Conservation (phyloP, 2,888 invertebrate genomes). For the Invenusta paracnida region DNA sequence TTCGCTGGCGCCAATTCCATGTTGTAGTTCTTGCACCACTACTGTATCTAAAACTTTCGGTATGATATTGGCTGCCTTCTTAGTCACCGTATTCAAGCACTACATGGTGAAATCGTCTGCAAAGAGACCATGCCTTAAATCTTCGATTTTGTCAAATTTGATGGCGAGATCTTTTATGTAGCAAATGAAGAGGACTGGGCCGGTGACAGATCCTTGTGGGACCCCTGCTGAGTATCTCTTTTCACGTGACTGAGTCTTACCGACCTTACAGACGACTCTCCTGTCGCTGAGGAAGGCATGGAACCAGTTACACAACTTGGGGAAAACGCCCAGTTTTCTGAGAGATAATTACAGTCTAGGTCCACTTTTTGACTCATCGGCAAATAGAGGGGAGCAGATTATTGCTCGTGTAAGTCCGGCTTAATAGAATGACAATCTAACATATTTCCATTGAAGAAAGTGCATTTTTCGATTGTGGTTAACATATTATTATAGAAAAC, state of each 20-base stretch:
- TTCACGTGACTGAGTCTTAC: neutral
- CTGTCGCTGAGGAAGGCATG: neutral
- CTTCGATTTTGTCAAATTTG: neutral
- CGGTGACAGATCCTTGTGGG: conserved; percentile 17
- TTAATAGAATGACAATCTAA: too few relatives aligned
- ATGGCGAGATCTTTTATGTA: neutral
- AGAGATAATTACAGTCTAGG: neutral
- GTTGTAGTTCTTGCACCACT: neutral
- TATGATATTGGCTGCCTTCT: neutral
- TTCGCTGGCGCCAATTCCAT: too few relatives aligned
- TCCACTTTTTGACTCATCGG: too few relatives aligned
- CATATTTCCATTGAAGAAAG: too few relatives aligned
- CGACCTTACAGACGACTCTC: neutral
- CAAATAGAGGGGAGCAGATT: too few relatives aligned
- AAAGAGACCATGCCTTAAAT: neutral
- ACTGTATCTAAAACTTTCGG: neutral
- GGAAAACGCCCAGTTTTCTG: neutral
- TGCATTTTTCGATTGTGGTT: too few relatives aligned
- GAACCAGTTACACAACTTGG: neutral
- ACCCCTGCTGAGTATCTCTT: neutral
- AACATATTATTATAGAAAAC: too few relatives aligned
- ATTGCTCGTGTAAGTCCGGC: too few relatives aligned
- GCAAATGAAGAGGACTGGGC: neutral
- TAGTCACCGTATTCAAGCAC: neutral
- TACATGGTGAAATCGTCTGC: neutral